Percentiles rank a stretch among this genome's conserved stretches.
These are phyloP conservation scores for Melipona bicolor DNA, from an alignment of 2,888 invertebrate genomes.

Conservation along the genomic window DNA sequence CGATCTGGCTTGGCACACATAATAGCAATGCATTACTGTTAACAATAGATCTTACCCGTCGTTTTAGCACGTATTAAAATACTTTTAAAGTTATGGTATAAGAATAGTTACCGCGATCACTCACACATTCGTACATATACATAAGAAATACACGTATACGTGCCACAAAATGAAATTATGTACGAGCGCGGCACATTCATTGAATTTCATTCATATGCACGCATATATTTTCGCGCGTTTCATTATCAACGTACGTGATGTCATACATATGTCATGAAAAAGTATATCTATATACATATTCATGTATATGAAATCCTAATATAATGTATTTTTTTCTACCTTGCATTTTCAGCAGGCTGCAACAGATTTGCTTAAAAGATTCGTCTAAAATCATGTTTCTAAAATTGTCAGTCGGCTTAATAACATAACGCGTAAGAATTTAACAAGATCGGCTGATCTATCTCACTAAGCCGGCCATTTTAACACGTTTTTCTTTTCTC, in stretches of 20 bases:
- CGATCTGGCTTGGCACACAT: constrained; percentile 70
- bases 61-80: constrained; percentile 73
- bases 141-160: constrained; percentile 20
- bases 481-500: constrained; percentile 64
- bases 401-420: constrained; percentile 78
- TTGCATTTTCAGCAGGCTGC: constrained; percentile 72
- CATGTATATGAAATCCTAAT: constrained; percentile 64
- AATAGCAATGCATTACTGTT: constrained; percentile 59
- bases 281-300: constrained; percentile 68
- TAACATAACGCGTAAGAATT: constrained; percentile 74
- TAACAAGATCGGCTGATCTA: constrained; percentile 73
- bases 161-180: constrained; percentile 48
- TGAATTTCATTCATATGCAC: constrained; percentile 47
- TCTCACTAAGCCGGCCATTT: constrained; percentile 61
- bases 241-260: constrained; percentile 40
- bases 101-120: constrained; percentile 66
- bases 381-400: constrained; percentile 76
- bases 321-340: constrained; percentile 58
- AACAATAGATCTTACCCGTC: constrained; percentile 59
- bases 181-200: constrained; percentile 9
- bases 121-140: constrained; percentile 45
- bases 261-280: constrained; percentile 64
- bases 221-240: constrained; percentile 34
- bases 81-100: constrained; percentile 69
- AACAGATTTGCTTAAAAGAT: constrained; percentile 75